Base-by-base conservation (phyloP, 2,797 vertebrate genomes). In the Acanthurus tractus region DNA sequence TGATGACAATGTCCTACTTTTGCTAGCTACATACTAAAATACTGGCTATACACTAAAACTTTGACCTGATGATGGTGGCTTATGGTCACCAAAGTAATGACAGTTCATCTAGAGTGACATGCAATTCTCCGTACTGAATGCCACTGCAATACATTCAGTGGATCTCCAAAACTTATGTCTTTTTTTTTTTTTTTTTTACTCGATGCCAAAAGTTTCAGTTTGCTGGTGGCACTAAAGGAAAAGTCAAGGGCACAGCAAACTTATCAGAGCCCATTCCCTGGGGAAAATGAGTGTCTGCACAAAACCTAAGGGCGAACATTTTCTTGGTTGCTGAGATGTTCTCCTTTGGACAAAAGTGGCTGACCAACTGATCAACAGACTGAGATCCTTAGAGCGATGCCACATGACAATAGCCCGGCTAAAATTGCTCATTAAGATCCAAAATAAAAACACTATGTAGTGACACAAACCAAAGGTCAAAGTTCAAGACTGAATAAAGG, bases 391-490 rank as follows among this genome's bases (percentile, higher is more conserved):
- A 18, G 10, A 54, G 34, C n/a, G 12, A 40, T 34, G 14, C 17
- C 44, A 45, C 13, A 22, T 8, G 12, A 50, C 4, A 14, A 48
- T 48, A 66, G 36, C 4, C 1, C 25, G 17, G 34, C n/a, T 71
- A 58, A 62, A 75, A 45, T 45, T 11, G 1, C 66, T 71, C 23
- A 45, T 58, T 69, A 71, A 71, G 55, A 70, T 55, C 38, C 58
- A 70, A 54, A 69, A 73, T 38, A 76, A 42, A 59, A 57, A 76
- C 23, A 69, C 7, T 48, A 63, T 68, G 59, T 18, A 55, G 23
- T 54, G 44, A 72, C 70, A 73, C 42, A 80, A 29, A 38, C 34
- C 55, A 68, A 79, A 77, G 61, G 61, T 61, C 52, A 75, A 50
- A 78, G 38, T 58, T 70, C 50, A 63, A 56, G 54, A 65, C 1